These are phyloP conservation scores for Cactoblastis cactorum DNA, from an alignment of 2,888 invertebrate genomes.

Conservation along the genomic window DNA sequence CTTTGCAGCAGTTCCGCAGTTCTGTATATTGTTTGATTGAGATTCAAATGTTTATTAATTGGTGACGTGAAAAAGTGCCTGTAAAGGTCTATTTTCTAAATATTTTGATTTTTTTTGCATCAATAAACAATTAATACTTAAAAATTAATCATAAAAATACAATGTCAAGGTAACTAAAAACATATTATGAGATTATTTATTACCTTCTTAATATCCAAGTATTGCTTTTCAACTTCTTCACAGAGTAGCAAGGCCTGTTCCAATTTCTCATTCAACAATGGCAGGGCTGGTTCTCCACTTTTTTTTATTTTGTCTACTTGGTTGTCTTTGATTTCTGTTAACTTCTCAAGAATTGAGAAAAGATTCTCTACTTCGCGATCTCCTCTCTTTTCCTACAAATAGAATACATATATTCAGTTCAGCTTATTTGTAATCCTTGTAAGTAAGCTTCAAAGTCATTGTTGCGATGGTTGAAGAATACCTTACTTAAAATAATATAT, in stretches of 20 bases:
- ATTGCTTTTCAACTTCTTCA: slow-evolving; percentile 80
- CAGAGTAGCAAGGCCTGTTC: slow-evolving; percentile 82
- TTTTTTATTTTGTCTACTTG: slow-evolving; percentile 84
- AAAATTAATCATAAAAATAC: no score
- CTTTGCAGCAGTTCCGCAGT: no score
- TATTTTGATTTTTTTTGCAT: no score
- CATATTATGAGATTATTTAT: neutral
- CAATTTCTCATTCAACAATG: slow-evolving; percentile 82
- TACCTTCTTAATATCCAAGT: slow-evolving; percentile 78
- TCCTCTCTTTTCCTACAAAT: slow-evolving; percentile 84
- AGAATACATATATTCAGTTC: slow-evolving; percentile 15
- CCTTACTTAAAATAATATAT: no score
- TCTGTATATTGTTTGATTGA: no score
- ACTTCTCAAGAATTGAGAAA: slow-evolving; percentile 86
- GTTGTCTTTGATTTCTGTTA: slow-evolving; percentile 87
- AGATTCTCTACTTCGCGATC: slow-evolving; percentile 90
- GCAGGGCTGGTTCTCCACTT: slow-evolving; percentile 79
- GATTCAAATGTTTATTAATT: no score
- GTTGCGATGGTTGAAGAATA: no score
- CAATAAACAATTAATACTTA: no score
- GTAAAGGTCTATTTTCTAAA: no score
- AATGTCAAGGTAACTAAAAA: no score
- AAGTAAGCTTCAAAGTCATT: no score
- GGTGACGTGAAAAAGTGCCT: no score
- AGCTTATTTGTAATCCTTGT: neutral